Base-by-base conservation (phyloP, 2,113 vertebrate species). In the Indicator maculatus region DNA sequence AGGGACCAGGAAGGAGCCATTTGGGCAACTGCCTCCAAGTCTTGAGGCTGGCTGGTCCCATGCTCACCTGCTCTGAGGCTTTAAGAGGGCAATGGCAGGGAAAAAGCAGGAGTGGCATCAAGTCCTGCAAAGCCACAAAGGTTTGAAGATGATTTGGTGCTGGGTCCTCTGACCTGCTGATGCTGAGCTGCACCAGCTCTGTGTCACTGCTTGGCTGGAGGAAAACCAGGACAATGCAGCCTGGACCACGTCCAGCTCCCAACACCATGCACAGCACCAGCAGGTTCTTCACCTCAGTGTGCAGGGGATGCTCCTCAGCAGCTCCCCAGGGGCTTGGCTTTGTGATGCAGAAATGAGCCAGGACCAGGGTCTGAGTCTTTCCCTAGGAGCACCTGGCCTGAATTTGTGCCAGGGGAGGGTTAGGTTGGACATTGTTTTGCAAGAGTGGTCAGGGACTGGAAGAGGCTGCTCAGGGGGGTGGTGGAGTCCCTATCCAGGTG, bases 21-120 rank as follows among this genome's bases (percentile, higher is more conserved):
- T 10, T 67, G 23, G 10, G 26, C n/a, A 53, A 26, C 23, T 4
- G 1, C 18, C 36, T 58, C 63, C 1, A 2, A 1, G 0, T 44
- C 39, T 69, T 0, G 2, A 52, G 69, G 61, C 74, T 4, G 1
- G 19, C 9, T 3, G 2, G 31, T 27, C 58, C 50, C 69, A n/a
- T 2, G 3, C 30, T 66, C 18, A 19, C 28, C 41, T 14, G 56
- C 61, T 67, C 15, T 33, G 61, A 58, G 18, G 47, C 24, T 58
- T 17, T 45, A 39, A 23, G 7, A 41, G 47, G 33, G 28, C 73
- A 79, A 39, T 1, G 1, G 39, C 2, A 3, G 33, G 61, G 56
- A n/a, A 83, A 78, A 36, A 58, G 50, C 61, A 60, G 44, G 38
- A 70, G 38, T 6, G 1, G 10, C 50, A 13, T 28, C 41, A 69